Conservation (phyloP, 2,797 vertebrate genomes). For the Urocyon cinereoargenteus region DNA sequence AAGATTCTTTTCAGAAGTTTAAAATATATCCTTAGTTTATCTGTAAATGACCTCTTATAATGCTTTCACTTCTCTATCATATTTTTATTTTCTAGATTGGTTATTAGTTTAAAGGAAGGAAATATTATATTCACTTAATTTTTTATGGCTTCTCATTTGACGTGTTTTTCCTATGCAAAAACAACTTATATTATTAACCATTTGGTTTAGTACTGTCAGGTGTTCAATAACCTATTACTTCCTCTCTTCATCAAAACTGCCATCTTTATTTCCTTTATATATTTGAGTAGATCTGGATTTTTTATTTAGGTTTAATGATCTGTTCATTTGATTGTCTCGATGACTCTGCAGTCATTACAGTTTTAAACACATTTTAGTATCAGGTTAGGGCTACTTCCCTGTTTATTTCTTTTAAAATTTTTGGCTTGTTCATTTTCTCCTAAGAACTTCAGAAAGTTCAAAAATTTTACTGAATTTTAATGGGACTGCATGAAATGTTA, state of each 20-base stretch:
- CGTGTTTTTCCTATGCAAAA: neutral
- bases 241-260: neutral
- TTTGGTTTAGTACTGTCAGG: neutral
- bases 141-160: constrained; percentile 37
- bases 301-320: constrained; percentile 24
- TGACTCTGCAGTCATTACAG: neutral
- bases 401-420: constrained; percentile 19
- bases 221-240: constrained; percentile 2
- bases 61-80: constrained; percentile 15
- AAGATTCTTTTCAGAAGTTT: neutral
- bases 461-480: constrained; percentile 38
- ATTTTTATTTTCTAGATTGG: constrained; percentile 53
- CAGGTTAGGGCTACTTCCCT: neutral
- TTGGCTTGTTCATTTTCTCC: constrained; percentile 48
- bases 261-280: constrained; percentile 28
- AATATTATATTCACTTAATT: constrained; percentile 8
- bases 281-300: constrained; percentile 6
- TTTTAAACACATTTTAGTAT: constrained; percentile 53
- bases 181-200: neutral
- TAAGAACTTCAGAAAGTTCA: constrained; percentile 48
- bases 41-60: neutral
- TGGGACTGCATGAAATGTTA: neutral
- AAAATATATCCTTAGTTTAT: constrained; percentile 50
- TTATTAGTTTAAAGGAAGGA: neutral
- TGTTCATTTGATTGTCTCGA: constrained; percentile 27